phyloP scores from a whole-genome alignment of 1,140 invertebrate species.

The Pachypsylla venusta region DNA sequence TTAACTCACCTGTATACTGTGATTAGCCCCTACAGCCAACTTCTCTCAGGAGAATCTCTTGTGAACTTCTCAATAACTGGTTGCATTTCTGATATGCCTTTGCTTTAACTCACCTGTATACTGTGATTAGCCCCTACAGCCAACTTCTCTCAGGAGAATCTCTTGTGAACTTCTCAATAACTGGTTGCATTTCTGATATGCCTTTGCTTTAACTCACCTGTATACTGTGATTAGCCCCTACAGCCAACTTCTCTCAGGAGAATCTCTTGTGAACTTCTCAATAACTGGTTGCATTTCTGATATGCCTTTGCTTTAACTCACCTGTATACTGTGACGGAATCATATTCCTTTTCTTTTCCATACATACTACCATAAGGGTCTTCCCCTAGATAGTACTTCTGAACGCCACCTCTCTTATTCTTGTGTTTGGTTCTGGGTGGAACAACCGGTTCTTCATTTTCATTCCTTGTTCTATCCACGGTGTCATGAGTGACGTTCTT shows the following conservation, averaged over 20 bases:
- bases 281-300: too few species aligned
- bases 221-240: not conserved
- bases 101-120: too few species aligned
- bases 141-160: constrained; percentile 7
- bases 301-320: too few species aligned
- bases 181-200: too few species aligned
- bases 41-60: too few species aligned
- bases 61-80: too few species aligned
- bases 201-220: too few species aligned
- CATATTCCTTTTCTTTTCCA: constrained; percentile 61
- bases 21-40: too few species aligned
- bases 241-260: constrained; percentile 1
- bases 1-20: too few species aligned
- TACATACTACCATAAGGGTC: constrained; percentile 67
- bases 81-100: too few species aligned
- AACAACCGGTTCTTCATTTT: not conserved
- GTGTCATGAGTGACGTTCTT: not conserved
- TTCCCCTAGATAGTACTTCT: constrained; percentile 65
- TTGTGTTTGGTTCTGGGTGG: constrained; percentile 1
- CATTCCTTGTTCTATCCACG: not conserved
- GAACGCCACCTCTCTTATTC: constrained; percentile 30
- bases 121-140: not conserved
- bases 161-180: too few species aligned
- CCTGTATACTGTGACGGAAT: constrained; percentile 37
- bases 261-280: too few species aligned